Conservation (phyloP, 2,888 invertebrate species). For the Adelognathus sp. region DNA sequence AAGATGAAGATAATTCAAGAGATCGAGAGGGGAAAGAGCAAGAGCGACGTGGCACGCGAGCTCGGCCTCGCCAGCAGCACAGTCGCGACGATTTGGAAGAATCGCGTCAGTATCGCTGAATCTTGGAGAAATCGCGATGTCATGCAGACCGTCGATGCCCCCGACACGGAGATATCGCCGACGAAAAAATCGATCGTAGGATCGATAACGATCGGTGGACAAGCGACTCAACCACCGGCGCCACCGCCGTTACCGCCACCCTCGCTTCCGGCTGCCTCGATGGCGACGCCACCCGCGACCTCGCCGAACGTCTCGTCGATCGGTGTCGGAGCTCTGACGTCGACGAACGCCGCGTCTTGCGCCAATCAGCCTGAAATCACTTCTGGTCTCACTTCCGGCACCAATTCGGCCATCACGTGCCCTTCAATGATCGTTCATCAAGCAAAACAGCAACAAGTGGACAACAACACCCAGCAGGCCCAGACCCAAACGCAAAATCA, state of each 20-base stretch:
- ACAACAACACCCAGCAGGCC: conserved; percentile 77
- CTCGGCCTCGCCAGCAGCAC: conserved; percentile 84
- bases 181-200: conserved; percentile 38
- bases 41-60: conserved; percentile 83
- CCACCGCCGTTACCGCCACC: conserved; percentile 26
- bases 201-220: neutral
- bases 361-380: conserved; percentile 12
- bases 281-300: conserved; percentile 50
- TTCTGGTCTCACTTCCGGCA: neutral
- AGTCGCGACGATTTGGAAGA: conserved; percentile 84
- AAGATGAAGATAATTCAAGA: conserved; percentile 85
- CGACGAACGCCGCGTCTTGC: conserved; percentile 1
- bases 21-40: conserved; percentile 84
- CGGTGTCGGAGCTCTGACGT: conserved; percentile 8
- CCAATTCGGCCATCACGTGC: conserved; percentile 14
- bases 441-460: conserved; percentile 57
- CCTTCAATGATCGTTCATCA: conserved; percentile 32
- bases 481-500: conserved; percentile 79
- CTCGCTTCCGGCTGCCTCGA: conserved; percentile 48
- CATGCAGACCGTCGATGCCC: conserved; percentile 73
- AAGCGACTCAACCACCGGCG: conserved; percentile 14
- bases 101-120: conserved; percentile 82
- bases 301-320: conserved; percentile 40
- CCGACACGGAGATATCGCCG: conserved; percentile 63
- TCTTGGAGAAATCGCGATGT: conserved; percentile 80